Evolutionary conservation across 2,113 vertebrate species (phyloP), one percentile per base, ranked within the genome.

Genomic region (Psittacara wagleri): DNA sequence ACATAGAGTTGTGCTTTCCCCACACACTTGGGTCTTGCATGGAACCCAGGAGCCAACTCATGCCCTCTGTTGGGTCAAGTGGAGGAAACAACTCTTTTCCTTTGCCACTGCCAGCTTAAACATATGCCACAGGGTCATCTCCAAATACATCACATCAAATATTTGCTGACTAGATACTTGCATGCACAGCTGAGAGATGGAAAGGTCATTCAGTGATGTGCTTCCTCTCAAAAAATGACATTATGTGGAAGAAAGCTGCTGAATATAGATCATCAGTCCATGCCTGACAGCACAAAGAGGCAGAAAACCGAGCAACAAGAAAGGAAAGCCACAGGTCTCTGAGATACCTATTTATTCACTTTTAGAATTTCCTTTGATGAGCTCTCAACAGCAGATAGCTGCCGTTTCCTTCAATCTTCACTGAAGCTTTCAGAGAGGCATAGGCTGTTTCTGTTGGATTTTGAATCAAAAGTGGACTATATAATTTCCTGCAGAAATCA

Each of bases 11-110:
- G 37, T 22, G 33, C 29, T 74, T 75, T 51, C 61, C 59, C 14
- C 22, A 2, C 0, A 0, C 0, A 0, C 9, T 59, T 15, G 20
- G 52, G 22, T 13, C 46, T 43, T 51, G 28, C 49, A 4, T 0
- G 25, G 59, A 51, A 55, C 51, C 67, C 48, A 1, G 37, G 49
- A 88, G 31, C 64, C 49, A 54, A 6, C 49, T 9, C 54, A 2
- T 33, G 83, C n/a, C 78, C 59, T 80, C 72, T 44, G 27, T 33
- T 51, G 49, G 35, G 79, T 57, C 55, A 59, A 23, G 55, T 0
- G 19, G 4, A 39, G 72, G 81, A 73, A 88, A 48, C 13, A 8
- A 23, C 20, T 57, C 41, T 76, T 48, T 46, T 19, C 62, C 46
- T 44, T 54, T 13, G 4, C 48, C 54, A 3, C 54, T 10, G 41